Conservation (phyloP, 2,113 vertebrate species). For the Daubentonia madagascariensis region DNA sequence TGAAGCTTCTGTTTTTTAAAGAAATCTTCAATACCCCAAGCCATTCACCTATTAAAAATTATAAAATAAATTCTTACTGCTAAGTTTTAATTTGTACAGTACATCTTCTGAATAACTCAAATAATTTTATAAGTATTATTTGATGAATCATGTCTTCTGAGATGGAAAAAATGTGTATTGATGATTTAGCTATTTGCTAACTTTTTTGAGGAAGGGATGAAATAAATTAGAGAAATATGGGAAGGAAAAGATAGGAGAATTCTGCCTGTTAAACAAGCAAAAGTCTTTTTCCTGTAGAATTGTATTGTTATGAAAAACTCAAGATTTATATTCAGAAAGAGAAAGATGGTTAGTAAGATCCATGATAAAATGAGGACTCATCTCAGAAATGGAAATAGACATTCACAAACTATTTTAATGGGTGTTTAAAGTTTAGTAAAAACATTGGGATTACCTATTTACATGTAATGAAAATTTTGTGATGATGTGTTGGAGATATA, state of each 20-base stretch:
- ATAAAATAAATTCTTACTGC: conserved; percentile 39
- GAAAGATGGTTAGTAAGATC: background rate
- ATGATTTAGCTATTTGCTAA: background rate
- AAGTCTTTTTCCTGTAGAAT: background rate
- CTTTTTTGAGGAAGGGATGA: background rate
- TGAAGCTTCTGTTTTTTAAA: conserved; percentile 51
- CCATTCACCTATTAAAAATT: conserved; percentile 59
- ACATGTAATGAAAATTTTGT: background rate
- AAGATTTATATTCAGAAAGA: background rate
- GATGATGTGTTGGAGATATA: background rate
- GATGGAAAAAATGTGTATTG: background rate
- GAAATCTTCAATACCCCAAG: conserved; percentile 52
- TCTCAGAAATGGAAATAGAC: background rate
- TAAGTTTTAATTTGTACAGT: conserved; percentile 59
- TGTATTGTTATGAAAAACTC: conserved; percentile 1
- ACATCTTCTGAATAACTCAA: conserved; percentile 34
- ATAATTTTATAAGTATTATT: conserved; percentile 56
- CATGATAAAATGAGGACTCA: background rate
- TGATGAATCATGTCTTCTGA: conserved; percentile 43
- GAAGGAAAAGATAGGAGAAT: background rate
- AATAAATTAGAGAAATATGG: background rate
- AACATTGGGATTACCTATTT: background rate
- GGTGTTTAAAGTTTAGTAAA: background rate
- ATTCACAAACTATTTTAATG: conserved; percentile 1
- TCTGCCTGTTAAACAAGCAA: conserved; percentile 1